A percentile compares a stretch with the other conserved stretches of the same genome.
Evolutionary conservation across 2,113 vertebrate species (phyloP).

Genomic region (Macaca mulatta): DNA sequence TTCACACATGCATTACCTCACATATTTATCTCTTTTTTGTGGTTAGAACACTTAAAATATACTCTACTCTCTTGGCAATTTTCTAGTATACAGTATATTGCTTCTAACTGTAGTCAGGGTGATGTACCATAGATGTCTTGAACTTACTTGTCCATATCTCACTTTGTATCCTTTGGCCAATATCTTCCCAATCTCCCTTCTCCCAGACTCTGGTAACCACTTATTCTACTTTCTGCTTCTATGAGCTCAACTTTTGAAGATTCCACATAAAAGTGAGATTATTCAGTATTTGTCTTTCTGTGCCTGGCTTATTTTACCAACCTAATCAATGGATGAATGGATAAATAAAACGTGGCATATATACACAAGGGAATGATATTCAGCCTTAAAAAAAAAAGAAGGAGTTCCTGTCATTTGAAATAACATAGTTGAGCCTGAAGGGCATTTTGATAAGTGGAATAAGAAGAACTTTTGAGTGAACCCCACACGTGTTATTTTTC

Average conservation of each 20-base stretch:
- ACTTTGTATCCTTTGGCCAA: background rate
- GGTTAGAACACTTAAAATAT: background rate
- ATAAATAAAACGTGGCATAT: background rate
- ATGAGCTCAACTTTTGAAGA: background rate
- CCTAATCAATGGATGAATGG: background rate
- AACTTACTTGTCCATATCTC: background rate
- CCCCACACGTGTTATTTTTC: background rate
- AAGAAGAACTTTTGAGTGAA: background rate
- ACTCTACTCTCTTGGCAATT: background rate
- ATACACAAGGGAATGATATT: background rate
- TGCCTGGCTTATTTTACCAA: background rate
- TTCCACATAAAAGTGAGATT: background rate
- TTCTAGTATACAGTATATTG: background rate
- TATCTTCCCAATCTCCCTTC: background rate
- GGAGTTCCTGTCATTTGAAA: background rate
- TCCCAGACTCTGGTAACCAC: background rate
- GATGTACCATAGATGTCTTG: background rate
- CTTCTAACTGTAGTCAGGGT: background rate
- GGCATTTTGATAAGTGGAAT: background rate
- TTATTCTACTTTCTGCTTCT: background rate
- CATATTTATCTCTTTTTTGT: background rate
- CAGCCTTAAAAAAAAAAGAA: background rate
- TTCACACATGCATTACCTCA: background rate
- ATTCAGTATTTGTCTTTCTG: background rate
- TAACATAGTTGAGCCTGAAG: background rate